Base-by-base conservation (phyloP, 2,888 invertebrate genomes). In the Ctena decussata region DNA sequence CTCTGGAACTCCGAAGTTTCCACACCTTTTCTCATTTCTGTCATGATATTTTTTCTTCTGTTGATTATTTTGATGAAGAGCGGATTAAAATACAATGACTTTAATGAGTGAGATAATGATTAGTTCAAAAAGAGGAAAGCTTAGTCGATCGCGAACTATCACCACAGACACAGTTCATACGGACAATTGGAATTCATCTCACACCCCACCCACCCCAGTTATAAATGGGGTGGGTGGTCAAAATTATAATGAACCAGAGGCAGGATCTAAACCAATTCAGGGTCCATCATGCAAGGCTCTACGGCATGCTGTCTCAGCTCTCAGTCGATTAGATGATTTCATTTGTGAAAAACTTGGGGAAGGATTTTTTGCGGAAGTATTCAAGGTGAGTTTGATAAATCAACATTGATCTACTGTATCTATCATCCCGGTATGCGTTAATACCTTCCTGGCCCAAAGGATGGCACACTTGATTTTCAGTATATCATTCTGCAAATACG, bases 291-390 rank as follows among this genome's bases (percentile, higher is more conserved):
- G 98, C 96, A 97, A 98, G 93, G 99, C 99, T 60, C 96, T 99
- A 77, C 97, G 98, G 95, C 98, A 98, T 93, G 99, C 99, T 72
- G 98, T 99, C 80, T 98, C 98, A 73, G 98, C 98, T 65, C 97
- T 99, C 77, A 98, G 98, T 95, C 97, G 98, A 69, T 97, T 98
- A 91, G 99, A 99, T 96, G 99, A 99, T 97, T 99, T 99, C 96
- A 97, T 97, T 91, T 97, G 98, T 95, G 98, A 98, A 96, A 98
- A 98, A 96, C 98, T 99, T 94, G 99, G 99, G 72, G 97, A 97
- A 75, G 99, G 99, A 89, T 99, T 99, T 96, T 99, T 99, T 97
- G 99, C 99, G 5, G 98, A 99, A 96, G 99, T 99, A 87, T 99
- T 98, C 96, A 99, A 99, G 98, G 99, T 99, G 96, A 97, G 97